Conservation (phyloP, 2,113 vertebrate genomes). For the Tetrao urogallus region DNA sequence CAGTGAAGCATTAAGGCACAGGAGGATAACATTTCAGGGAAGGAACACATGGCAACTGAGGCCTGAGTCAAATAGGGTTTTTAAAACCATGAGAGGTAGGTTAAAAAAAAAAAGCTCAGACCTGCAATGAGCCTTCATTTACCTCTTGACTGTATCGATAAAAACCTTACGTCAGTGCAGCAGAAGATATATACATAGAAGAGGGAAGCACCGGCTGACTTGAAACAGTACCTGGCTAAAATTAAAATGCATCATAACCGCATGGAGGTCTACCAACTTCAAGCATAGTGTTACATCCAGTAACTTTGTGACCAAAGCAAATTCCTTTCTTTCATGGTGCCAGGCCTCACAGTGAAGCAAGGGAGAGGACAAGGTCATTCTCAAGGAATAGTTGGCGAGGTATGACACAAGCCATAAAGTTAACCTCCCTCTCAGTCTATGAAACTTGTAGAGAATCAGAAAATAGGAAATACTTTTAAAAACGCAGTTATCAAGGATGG, state of each 20-base stretch:
- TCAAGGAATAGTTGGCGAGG: not conserved
- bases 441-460: not conserved
- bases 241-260: slow-evolving; percentile 6
- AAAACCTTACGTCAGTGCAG: slow-evolving; percentile 53
- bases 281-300: slow-evolving; percentile 59
- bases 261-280: slow-evolving; percentile 18
- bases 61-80: not conserved
- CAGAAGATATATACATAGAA: not conserved
- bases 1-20: slow-evolving; percentile 50
- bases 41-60: not conserved
- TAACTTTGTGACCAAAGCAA: slow-evolving; percentile 18
- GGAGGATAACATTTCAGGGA: not conserved
- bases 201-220: not conserved
- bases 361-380: not conserved
- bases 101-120: slow-evolving; percentile 29
- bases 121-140: slow-evolving; percentile 50
- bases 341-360: not conserved
- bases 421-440: no score
- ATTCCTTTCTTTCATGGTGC: not conserved
- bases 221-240: not conserved
- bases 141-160: slow-evolving; percentile 18
- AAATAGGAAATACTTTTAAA: not conserved
- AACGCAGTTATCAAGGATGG: slow-evolving; percentile 8
- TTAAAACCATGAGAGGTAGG: slow-evolving; percentile 55
- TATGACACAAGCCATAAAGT: not conserved